Conservation (phyloP, 2,888 invertebrate species). For the Drosophila antonietae region DNA sequence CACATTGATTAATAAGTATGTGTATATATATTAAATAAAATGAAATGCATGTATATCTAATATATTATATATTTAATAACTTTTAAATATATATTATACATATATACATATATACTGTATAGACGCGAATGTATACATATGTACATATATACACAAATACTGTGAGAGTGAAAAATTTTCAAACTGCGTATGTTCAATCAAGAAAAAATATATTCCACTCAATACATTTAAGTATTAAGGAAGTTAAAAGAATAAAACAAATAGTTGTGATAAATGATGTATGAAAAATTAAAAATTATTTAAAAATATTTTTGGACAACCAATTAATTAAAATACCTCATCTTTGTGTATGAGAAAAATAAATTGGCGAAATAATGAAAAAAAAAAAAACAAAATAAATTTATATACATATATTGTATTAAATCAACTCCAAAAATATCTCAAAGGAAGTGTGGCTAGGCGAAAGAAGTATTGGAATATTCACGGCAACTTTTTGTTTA, state of each 20-base stretch:
- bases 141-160: conserved; percentile 35
- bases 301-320: conserved; percentile 46
- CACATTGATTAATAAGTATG: conserved; percentile 7
- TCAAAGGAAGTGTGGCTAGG: not conserved
- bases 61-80: conserved; percentile 2
- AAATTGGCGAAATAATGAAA: conserved; percentile 18
- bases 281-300: conserved; percentile 42
- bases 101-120: conserved; percentile 31
- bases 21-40: conserved; percentile 12
- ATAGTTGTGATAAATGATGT: conserved; percentile 29
- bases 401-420: not conserved
- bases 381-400: conserved; percentile 7
- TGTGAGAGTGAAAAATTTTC: conserved; percentile 76
- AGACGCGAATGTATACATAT: conserved; percentile 25
- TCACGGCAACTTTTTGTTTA: conserved; percentile 15
- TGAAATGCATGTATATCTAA: not conserved
- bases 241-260: conserved; percentile 7
- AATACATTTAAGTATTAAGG: conserved; percentile 9
- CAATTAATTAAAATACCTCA: conserved; percentile 54
- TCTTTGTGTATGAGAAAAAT: conserved; percentile 27
- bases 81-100: conserved; percentile 16
- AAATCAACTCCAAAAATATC: conserved; percentile 1
- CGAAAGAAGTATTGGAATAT: not conserved
- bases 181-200: conserved; percentile 64
- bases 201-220: conserved; percentile 26